Evolutionary conservation across 2,888 invertebrate genomes (phyloP), one percentile per base, ranked within the genome.

Genomic region (Watsonalla cultraria): DNA sequence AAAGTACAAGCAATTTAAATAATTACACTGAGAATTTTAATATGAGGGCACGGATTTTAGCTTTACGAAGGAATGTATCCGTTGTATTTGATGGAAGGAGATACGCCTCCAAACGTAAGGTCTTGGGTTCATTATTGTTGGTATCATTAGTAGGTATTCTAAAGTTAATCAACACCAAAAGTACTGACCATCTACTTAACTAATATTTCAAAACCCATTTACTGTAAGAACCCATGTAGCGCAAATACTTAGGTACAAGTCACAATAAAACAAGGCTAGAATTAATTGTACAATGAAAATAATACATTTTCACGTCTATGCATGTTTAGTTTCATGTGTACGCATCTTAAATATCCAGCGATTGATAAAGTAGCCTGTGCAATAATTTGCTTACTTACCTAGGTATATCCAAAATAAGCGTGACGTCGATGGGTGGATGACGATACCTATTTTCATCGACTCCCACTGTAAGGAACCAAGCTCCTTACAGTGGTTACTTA

Each of bases 21-120:
- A 42, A 11, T 11, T 42, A 6, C 7, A 37, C 37, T 7, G 9
- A 37, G 9, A 13, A 34, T 8, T 48, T 35, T 48, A 47, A 56
- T 33, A 59, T 59, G 61, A 58, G 51, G 39, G 35, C 70, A 9
- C 66, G 59, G 53, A 39, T 72, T 46, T 52, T 69, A 14, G 57
- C 60, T 34, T 45, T 72, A 49, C 63, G 65, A 45, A 71, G 59
- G 46, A 61, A 56, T 42, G 48, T 71, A 6, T 34, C 53, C 6
- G 56, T 48, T 35, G 37, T 62, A 6, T 47, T 65, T 46, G 53
- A 49, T 37, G 46, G 24, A 4, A 55, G 61, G 47, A 61, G 53
- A 39, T 61, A 58, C 55, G 52, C 63, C 8, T 49, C 56, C 0
- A 46, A 50, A 13, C 37, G 39, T 46, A 46, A 46, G 14, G 2